These are phyloP conservation scores for Sigmodon hispidus DNA, from an alignment of 2,113 vertebrate genomes.

Conservation along the genomic window DNA sequence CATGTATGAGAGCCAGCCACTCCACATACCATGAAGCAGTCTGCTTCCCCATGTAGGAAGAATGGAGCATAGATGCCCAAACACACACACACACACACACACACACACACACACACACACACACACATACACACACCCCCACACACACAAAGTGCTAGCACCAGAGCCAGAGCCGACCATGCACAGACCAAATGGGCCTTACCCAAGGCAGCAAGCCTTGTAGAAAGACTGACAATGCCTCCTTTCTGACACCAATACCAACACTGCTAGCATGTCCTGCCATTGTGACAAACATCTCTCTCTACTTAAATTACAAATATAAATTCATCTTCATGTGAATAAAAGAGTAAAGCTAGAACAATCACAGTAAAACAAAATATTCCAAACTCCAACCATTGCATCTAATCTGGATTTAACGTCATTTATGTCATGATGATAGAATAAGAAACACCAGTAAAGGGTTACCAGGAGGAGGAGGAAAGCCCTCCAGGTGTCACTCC, in stretches of 20 bases:
- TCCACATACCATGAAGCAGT: neutral
- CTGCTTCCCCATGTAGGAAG: slow-evolving; percentile 45
- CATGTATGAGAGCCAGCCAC: neutral
- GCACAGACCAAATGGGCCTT: neutral
- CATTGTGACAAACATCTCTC: neutral
- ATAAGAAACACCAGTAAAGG: neutral
- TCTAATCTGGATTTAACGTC: neutral
- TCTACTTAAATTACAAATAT: neutral
- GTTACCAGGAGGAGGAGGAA: neutral
- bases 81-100: neutral
- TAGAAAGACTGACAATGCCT: neutral
- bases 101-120: neutral
- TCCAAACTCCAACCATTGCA: neutral
- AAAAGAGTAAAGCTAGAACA: neutral
- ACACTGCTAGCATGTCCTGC: neutral
- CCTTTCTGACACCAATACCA: neutral
- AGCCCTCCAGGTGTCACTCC: neutral
- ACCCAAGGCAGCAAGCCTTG: neutral
- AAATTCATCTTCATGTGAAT: too few species aligned
- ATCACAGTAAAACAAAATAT: neutral
- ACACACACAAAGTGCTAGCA: neutral
- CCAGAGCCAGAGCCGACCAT: neutral
- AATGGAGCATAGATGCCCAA: neutral
- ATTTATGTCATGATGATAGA: fast-evolving
- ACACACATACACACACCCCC: neutral